Percentiles rank a stretch among this genome's conserved stretches.
phyloP scores from a whole-genome alignment of 2,797 vertebrate species.

The Megaceryle alcyon region DNA sequence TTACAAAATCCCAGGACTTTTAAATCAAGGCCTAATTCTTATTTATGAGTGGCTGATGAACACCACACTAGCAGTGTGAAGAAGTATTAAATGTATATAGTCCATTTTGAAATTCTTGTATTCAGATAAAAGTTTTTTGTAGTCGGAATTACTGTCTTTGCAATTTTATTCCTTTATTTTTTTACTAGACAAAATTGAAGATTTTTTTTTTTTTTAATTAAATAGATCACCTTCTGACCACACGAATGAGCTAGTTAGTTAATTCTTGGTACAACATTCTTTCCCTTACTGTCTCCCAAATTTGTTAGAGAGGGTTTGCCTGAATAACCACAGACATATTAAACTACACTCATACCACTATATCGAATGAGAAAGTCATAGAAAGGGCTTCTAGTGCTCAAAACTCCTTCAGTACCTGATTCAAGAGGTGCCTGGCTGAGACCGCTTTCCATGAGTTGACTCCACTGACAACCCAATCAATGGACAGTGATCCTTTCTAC shows the following conservation, averaged over 20 bases:
- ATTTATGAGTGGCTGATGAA: not conserved
- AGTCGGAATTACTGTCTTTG: not conserved
- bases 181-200: not conserved
- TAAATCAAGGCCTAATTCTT: not conserved
- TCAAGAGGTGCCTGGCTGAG: not conserved
- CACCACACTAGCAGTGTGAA: not conserved
- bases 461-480: not conserved
- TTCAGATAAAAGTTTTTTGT: not conserved
- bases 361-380: not conserved
- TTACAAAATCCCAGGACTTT: not conserved
- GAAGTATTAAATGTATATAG: not conserved
- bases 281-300: not conserved
- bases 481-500: fast-evolving
- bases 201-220: not conserved
- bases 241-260: not conserved
- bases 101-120: not conserved
- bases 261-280: not conserved
- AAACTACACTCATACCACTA: not conserved
- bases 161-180: not conserved
- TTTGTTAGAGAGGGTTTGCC: not conserved
- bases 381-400: not conserved
- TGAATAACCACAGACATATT: not conserved
- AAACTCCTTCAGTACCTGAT: not conserved
- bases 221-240: not conserved
- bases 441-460: not conserved